Evolutionary conservation across 2,888 invertebrate species (phyloP).

Genomic region (Campaea margaritaria): DNA sequence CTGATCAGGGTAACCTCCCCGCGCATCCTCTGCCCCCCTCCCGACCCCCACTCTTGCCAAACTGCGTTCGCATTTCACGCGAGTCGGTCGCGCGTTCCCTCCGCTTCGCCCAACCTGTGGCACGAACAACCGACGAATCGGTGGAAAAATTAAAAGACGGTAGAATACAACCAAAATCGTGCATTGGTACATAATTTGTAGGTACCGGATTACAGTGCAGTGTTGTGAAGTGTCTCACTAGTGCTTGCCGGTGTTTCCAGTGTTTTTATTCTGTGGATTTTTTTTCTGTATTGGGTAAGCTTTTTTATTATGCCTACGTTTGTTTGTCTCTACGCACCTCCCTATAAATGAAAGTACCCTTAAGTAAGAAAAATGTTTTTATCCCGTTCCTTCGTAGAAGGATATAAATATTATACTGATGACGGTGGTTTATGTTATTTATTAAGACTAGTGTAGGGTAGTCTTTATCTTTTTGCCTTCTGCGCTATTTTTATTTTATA

Average conservation of each 20-base stretch:
- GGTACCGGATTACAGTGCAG: slow-evolving; percentile 26
- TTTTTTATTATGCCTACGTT: background rate
- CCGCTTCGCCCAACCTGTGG: slow-evolving; percentile 37
- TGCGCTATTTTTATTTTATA: no score
- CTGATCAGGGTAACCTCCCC: slow-evolving; percentile 64
- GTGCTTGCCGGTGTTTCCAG: background rate
- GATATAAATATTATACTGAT: no score
- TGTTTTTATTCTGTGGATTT: slow-evolving; percentile 19
- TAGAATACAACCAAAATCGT: background rate
- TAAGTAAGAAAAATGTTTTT: no score
- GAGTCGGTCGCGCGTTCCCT: slow-evolving; percentile 38
- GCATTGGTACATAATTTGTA: background rate
- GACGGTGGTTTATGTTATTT: no score
- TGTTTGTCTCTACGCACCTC: background rate
- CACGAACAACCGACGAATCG: slow-evolving; percentile 40
- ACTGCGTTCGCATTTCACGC: slow-evolving; percentile 68
- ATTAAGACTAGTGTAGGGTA: no score
- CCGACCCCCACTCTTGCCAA: slow-evolving; percentile 32
- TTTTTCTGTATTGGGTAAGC: slow-evolving; percentile 10
- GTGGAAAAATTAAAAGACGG: background rate
- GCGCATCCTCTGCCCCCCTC: slow-evolving; percentile 49
- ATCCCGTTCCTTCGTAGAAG: no score
- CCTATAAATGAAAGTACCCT: no score
- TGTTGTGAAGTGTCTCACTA: slow-evolving; percentile 19
- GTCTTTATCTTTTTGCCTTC: no score